phyloP scores from a whole-genome alignment of 2,888 invertebrate genomes.

The Anthophora plumipes region DNA sequence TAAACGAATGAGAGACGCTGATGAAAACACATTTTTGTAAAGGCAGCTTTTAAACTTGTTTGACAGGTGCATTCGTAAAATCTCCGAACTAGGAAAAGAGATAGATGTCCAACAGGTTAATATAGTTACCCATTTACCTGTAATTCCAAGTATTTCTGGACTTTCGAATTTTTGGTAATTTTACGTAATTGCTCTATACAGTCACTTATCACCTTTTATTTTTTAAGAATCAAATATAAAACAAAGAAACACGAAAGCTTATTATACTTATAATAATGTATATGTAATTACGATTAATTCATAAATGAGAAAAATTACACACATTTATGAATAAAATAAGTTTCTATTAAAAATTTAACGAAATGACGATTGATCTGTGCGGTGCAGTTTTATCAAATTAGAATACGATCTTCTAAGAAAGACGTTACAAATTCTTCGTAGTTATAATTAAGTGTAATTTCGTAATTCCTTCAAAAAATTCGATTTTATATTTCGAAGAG shows the following conservation, averaged over 20 bases:
- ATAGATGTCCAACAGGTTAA: constrained; percentile 55
- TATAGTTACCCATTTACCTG: constrained; percentile 45
- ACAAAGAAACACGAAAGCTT: background rate
- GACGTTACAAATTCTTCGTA: background rate
- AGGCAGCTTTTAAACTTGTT: constrained; percentile 61
- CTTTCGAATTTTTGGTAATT: constrained; percentile 21
- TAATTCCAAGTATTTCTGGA: constrained; percentile 21
- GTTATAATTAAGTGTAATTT: background rate
- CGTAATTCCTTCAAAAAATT: background rate
- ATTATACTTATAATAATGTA: background rate
- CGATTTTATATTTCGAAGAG: no score
- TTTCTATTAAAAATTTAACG: background rate
- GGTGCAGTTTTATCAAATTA: background rate
- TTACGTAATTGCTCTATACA: constrained; percentile 2
- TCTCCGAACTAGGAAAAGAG: constrained; percentile 44
- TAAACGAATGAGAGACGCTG: constrained; percentile 65
- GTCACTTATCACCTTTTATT: background rate
- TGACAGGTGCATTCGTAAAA: constrained; percentile 66
- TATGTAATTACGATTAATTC: constrained; percentile 6
- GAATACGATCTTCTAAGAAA: background rate
- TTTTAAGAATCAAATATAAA: background rate
- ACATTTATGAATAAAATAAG: background rate
- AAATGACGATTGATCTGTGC: background rate
- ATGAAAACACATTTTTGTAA: constrained; percentile 65
- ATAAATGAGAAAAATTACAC: background rate